phyloP scores from a whole-genome alignment of 1,140 invertebrate genomes.

The Drosophila burlai region DNA sequence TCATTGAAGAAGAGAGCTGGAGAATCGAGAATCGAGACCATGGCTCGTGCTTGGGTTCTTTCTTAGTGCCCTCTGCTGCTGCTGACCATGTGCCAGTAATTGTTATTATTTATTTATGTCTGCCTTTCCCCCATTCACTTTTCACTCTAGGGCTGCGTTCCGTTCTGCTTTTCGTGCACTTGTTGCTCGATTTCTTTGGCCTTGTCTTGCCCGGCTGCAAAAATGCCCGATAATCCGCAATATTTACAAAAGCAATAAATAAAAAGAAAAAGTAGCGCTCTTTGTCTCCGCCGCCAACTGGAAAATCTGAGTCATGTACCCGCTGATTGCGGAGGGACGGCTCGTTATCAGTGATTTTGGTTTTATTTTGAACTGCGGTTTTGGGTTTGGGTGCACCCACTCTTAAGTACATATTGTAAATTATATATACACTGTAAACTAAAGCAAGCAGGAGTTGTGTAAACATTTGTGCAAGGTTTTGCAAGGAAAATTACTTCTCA shows the following conservation, averaged over 20 bases:
- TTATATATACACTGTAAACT: not conserved
- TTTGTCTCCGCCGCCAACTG: constrained; percentile 26
- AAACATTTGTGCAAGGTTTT: not conserved
- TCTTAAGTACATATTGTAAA: not conserved
- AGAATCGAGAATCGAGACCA: constrained; percentile 52
- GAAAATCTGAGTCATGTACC: constrained; percentile 34
- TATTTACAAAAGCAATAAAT: constrained; percentile 6
- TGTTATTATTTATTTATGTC: constrained; percentile 37
- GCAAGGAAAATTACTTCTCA: not conserved
- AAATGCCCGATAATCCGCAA: constrained; percentile 44
- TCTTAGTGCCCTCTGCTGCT: constrained; percentile 26
- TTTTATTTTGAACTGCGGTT: not conserved
- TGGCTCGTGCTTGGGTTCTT: constrained; percentile 53
- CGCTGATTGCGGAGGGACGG: not conserved
- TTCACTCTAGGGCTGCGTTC: constrained; percentile 21
- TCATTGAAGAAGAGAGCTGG: constrained; percentile 58
- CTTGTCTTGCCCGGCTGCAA: constrained; percentile 42
- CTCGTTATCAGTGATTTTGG: constrained; percentile 24
- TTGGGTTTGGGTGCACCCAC: not conserved
- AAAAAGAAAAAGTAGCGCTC: constrained; percentile 15
- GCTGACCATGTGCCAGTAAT: constrained; percentile 63
- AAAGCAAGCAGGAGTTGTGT: not conserved
- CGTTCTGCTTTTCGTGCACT: constrained; percentile 48
- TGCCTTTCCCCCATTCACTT: constrained; percentile 31
- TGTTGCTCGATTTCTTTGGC: constrained; percentile 66